Percentiles rank a stretch among this genome's conserved stretches.
Evolutionary conservation across 2,113 vertebrate species (phyloP).

Genomic region (Ameiurus melas): DNA sequence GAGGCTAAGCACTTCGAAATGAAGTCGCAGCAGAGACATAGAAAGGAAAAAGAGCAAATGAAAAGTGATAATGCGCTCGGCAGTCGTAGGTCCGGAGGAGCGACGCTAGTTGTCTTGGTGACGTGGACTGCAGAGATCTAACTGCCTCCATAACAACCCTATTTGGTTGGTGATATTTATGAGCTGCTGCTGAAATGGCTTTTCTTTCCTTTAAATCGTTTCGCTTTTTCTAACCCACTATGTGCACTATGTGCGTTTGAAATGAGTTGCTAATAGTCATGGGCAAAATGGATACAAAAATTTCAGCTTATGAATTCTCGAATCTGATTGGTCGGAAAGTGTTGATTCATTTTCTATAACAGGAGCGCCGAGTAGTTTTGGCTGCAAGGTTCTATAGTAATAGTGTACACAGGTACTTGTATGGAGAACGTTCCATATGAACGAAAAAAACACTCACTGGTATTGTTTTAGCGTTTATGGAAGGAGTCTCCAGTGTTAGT

Average conservation of each 20-base stretch:
- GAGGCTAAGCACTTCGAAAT: conserved; percentile 56
- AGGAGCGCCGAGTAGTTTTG: background rate
- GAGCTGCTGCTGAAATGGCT: conserved; percentile 27
- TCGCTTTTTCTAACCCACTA: background rate
- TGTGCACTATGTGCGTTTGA: background rate
- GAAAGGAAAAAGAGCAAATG: conserved; percentile 13
- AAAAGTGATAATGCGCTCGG: conserved; percentile 36
- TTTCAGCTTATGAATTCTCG: background rate
- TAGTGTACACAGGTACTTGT: background rate
- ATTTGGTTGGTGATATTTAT: conserved; percentile 52
- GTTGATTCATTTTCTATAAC: background rate
- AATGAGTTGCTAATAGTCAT: no score
- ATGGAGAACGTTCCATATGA: background rate
- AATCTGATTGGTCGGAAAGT: background rate
- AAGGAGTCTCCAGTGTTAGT: background rate
- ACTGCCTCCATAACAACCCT: conserved; percentile 55
- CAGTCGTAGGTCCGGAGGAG: conserved; percentile 38
- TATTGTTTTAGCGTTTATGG: background rate
- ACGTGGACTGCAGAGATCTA: conserved; percentile 52
- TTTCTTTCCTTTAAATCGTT: background rate
- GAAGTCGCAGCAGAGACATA: conserved; percentile 40
- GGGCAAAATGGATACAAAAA: background rate
- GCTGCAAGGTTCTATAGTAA: background rate
- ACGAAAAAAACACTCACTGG: background rate
- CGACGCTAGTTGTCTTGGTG: conserved; percentile 50